Conservation (phyloP, 1,140 invertebrate genomes). For the Leguminivora glycinivorella region DNA sequence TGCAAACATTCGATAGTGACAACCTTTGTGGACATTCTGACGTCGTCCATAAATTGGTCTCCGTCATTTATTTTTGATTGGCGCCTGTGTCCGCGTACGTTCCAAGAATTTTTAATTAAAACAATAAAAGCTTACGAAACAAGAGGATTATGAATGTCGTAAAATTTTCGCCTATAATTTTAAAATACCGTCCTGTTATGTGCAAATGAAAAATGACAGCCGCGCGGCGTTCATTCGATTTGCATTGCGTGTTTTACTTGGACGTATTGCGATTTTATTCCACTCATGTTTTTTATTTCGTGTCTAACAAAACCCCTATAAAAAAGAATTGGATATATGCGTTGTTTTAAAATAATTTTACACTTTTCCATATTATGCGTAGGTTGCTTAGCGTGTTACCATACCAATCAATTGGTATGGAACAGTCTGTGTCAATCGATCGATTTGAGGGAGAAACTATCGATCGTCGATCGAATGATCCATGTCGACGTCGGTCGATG, state of each 20-base stretch:
- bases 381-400: neutral
- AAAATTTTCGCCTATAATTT: neutral
- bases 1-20: neutral
- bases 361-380: neutral
- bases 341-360: neutral
- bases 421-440: too few species aligned
- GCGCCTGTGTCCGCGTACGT: conserved; percentile 4
- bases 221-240: conserved; percentile 6
- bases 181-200: conserved; percentile 5
- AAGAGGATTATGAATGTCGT: conserved; percentile 6
- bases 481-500: too few species aligned
- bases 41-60: neutral
- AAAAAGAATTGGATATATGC: neutral
- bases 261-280: neutral
- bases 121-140: conserved; percentile 15
- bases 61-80: neutral
- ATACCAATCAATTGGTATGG: too few species aligned
- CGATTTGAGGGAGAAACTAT: too few species aligned
- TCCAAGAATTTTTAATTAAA: conserved; percentile 11
- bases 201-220: conserved; percentile 14
- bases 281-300: neutral
- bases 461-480: too few species aligned
- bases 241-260: conserved; percentile 5
- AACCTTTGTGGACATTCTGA: neutral
- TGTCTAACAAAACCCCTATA: neutral